Evolutionary conservation across 2,113 vertebrate genomes (phyloP).

Genomic region (Coturnix japonica): DNA sequence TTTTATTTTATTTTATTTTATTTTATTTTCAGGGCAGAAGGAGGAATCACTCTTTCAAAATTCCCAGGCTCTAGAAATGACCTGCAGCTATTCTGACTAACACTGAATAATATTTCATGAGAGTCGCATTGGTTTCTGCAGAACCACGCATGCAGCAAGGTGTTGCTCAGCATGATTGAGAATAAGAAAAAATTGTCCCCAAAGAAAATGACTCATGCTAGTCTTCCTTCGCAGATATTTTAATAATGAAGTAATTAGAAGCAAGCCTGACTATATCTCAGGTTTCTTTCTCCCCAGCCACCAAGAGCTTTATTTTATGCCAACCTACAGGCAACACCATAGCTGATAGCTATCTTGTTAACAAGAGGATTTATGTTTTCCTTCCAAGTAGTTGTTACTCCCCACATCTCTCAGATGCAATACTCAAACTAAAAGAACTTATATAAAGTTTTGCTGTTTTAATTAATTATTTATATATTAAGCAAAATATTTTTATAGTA

Average conservation of each 20-base stretch:
- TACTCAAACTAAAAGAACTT: neutral
- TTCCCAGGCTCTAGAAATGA: neutral
- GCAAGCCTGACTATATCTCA: neutral
- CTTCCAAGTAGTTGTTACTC: neutral
- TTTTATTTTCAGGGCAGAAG: neutral
- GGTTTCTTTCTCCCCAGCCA: neutral
- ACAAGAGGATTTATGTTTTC: neutral
- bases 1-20: too few relatives aligned
- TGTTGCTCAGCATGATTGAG: slow-evolving; percentile 15
- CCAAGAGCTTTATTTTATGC: neutral
- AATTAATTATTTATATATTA: neutral
- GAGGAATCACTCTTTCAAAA: neutral
- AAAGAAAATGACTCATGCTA: slow-evolving; percentile 51
- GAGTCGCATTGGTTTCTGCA: neutral
- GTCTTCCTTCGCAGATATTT: slow-evolving; percentile 34
- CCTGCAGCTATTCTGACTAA: slow-evolving; percentile 1
- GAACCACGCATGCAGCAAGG: neutral
- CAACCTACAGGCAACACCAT: neutral
- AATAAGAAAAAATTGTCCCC: slow-evolving; percentile 45
- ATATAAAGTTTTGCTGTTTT: neutral
- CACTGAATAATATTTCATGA: neutral
- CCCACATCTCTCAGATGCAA: neutral
- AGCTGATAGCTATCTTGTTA: slow-evolving; percentile 4
- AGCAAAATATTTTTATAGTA: neutral
- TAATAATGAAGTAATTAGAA: slow-evolving; percentile 32